Conservation (phyloP, 2,888 invertebrate species). For the Pyrochroa serraticornis region DNA sequence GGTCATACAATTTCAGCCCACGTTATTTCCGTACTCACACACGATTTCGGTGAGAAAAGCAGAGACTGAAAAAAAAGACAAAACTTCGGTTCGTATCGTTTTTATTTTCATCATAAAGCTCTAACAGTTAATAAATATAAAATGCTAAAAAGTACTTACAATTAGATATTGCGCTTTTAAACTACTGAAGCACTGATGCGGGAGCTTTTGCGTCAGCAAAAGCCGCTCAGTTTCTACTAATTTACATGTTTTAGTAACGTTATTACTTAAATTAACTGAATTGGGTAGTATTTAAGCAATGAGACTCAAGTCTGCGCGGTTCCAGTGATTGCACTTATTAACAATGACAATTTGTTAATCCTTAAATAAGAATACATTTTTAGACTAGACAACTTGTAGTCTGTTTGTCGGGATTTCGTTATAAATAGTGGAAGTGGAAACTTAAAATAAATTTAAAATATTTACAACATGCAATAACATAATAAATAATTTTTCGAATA, state of each 20-base stretch:
- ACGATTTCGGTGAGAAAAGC: conserved; percentile 7
- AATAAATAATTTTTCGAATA: conserved; percentile 35
- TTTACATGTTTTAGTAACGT: conserved; percentile 21
- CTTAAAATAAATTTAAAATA: conserved; percentile 20
- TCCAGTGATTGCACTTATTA: conserved; percentile 16
- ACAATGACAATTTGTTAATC: conserved; percentile 22
- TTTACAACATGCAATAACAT: conserved; percentile 33
- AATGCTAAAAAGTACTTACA: conserved; percentile 12
- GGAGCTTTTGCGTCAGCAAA: conserved; percentile 24
- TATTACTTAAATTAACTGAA: conserved; percentile 14
- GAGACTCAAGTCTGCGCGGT: conserved; percentile 8
- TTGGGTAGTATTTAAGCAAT: conserved; percentile 10
- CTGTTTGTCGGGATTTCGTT: conserved; percentile 25
- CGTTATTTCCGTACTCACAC: conserved; percentile 21
- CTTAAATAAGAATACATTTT: conserved; percentile 30
- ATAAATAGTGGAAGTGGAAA: conserved; percentile 8
- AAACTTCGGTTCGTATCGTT: neutral
- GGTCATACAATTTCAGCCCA: conserved; percentile 3
- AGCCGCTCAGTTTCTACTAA: conserved; percentile 15
- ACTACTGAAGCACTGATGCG: conserved; percentile 16
- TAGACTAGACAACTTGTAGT: conserved; percentile 49
- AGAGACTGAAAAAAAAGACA: neutral
- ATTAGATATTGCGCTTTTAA: conserved; percentile 10
- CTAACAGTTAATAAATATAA: conserved; percentile 29
- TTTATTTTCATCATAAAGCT: conserved; percentile 26